Evolutionary conservation across 30 jellyfish, hydroid and myxozoan species (phyloP).

Genomic region (Hydractinia echinata): DNA sequence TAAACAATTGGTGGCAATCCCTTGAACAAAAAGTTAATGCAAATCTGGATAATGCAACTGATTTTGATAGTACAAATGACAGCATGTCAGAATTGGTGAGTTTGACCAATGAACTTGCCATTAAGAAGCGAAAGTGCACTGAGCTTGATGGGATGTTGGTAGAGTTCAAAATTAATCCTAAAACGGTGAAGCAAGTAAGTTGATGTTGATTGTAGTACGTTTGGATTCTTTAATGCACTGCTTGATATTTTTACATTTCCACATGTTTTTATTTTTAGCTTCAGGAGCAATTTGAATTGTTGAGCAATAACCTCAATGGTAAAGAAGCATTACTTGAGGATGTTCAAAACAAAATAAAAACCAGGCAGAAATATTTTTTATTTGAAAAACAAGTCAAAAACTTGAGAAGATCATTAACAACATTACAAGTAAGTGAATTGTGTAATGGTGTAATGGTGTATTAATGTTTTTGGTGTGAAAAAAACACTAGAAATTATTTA

Average conservation of each 20-base stretch:
- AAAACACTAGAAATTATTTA: no score
- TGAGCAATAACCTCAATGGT: not conserved
- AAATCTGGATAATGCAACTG: not conserved
- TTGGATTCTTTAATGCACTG: not conserved
- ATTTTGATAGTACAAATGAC: constrained; percentile 2
- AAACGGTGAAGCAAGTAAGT: no score
- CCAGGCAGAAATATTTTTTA: not conserved
- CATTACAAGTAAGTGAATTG: not conserved
- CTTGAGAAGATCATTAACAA: not conserved
- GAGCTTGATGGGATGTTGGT: no score
- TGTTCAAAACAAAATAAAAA: not conserved
- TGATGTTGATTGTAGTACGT: no score
- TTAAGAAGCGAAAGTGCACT: no score
- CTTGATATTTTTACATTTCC: not conserved
- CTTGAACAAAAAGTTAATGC: not conserved
- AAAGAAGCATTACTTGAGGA: not conserved
- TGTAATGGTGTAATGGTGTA: not conserved
- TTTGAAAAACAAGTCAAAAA: not conserved
- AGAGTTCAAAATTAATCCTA: no score
- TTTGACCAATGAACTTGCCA: no score
- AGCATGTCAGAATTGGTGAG: no score
- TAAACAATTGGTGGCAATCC: not conserved
- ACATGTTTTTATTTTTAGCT: not conserved
- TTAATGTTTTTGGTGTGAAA: not conserved
- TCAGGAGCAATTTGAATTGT: not conserved